These are phyloP conservation scores for Loriculus beryllinus DNA, from an alignment of 2,797 vertebrate species.

Conservation along the genomic window DNA sequence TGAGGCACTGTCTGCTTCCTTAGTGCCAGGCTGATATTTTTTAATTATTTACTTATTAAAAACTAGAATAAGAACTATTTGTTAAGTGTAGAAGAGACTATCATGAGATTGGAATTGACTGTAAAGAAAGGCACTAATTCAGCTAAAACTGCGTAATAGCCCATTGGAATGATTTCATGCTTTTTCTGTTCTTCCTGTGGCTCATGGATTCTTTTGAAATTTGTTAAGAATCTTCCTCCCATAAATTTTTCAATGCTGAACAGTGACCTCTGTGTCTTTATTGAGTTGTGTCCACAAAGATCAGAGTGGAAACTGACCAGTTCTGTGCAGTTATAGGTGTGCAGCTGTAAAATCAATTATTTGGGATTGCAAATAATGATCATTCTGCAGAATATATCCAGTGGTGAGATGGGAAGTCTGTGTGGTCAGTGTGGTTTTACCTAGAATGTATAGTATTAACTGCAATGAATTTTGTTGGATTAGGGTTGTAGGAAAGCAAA, in stretches of 20 bases:
- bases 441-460: not conserved
- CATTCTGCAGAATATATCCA: not conserved
- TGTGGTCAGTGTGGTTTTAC: not conserved
- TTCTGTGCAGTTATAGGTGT: not conserved
- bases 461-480: not conserved
- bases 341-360: not conserved
- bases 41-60: not conserved
- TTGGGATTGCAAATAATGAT: not conserved
- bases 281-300: not conserved
- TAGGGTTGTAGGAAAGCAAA: not conserved
- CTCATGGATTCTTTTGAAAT: not conserved
- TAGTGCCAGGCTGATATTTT: not conserved
- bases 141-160: not conserved
- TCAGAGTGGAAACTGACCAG: not conserved
- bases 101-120: not conserved
- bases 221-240: not conserved
- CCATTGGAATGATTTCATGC: not conserved
- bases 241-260: not conserved
- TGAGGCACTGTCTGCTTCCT: not conserved
- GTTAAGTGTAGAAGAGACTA: not conserved
- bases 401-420: not conserved
- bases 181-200: not conserved
- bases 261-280: not conserved
- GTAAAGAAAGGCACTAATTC: not conserved
- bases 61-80: not conserved